These are phyloP conservation scores for Zoanthus sociatus DNA, from an alignment of 92 coral and sea anemone species.

Conservation along the genomic window DNA sequence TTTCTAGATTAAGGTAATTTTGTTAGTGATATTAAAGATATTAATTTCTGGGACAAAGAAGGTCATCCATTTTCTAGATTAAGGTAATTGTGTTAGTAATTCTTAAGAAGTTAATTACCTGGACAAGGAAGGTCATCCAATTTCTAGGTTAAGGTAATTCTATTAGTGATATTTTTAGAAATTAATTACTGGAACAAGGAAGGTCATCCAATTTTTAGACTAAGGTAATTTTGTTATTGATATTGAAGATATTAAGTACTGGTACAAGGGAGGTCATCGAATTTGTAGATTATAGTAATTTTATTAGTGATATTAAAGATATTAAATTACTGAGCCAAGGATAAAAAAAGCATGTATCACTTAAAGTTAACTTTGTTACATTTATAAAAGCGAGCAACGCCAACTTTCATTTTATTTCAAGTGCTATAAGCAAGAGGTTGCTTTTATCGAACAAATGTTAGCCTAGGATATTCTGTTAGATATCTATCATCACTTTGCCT, in stretches of 20 bases:
- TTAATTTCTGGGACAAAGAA: conserved; percentile 98
- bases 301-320: conserved; percentile 69
- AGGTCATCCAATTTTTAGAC: too few relatives aligned
- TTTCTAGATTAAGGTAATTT: conserved; percentile 88
- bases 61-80: conserved; percentile 94
- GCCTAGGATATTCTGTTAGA: too few relatives aligned
- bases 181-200: conserved; percentile 96
- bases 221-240: too few relatives aligned
- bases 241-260: background rate
- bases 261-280: too few relatives aligned
- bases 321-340: conserved; percentile 94
- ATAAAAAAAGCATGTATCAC: too few relatives aligned
- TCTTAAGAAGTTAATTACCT: conserved; percentile 91
- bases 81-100: conserved; percentile 54
- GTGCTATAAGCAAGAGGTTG: too few relatives aligned
- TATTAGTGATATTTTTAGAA: conserved; percentile 70
- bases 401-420: background rate
- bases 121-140: conserved; percentile 98
- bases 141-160: conserved; percentile 43
- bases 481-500: too few relatives aligned
- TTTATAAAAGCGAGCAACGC: too few relatives aligned
- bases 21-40: conserved; percentile 56
- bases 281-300: too few relatives aligned
- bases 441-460: too few relatives aligned
- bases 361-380: too few relatives aligned